phyloP scores from a whole-genome alignment of 2,113 vertebrate species.

The Theristicus caerulescens region DNA sequence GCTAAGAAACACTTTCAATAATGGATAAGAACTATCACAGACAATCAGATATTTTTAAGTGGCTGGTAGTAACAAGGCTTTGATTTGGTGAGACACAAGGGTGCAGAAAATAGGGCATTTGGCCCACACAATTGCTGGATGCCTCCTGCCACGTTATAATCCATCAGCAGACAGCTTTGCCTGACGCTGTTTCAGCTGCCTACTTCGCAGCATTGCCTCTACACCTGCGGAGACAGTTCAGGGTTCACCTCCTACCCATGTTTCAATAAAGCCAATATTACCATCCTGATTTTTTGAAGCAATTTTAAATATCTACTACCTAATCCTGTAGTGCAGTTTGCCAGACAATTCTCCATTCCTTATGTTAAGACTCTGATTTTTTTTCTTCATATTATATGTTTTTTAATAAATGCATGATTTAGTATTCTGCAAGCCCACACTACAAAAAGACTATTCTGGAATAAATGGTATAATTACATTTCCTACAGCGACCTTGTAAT shows the following conservation, averaged over 20 bases:
- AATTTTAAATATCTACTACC: background rate
- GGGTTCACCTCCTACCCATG: background rate
- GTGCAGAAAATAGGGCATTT: background rate
- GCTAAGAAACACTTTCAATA: background rate
- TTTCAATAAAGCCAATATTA: background rate
- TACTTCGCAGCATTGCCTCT: background rate
- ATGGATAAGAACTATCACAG: background rate
- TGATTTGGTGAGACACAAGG: background rate
- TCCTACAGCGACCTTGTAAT: slow-evolving; percentile 83
- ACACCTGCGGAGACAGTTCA: background rate
- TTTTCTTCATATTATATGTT: background rate
- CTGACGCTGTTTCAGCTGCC: background rate
- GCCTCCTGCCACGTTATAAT: background rate
- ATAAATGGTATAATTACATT: slow-evolving; percentile 82
- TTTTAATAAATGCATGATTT: slow-evolving; percentile 69
- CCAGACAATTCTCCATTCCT: background rate
- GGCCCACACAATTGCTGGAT: background rate
- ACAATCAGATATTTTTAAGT: background rate
- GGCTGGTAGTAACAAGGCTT: background rate
- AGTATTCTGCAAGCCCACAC: slow-evolving; percentile 55
- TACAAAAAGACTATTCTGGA: slow-evolving; percentile 75
- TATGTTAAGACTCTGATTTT: background rate
- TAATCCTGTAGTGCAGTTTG: background rate
- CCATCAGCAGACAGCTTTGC: background rate
- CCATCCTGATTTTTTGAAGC: background rate